phyloP scores from a whole-genome alignment of 2,888 invertebrate genomes.

The Campaea margaritaria region DNA sequence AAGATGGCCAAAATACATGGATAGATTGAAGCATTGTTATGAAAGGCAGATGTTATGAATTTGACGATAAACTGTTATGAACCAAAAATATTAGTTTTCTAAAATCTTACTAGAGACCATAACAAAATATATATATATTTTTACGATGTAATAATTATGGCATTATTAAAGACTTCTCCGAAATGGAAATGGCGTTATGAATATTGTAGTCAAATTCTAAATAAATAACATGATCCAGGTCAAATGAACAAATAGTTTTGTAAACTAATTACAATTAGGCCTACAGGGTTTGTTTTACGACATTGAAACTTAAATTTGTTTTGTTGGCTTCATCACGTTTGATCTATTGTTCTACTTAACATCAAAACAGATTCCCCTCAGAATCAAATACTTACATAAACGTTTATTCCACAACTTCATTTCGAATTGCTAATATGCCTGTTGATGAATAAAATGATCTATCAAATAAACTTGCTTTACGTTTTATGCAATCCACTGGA shows the following conservation, averaged over 20 bases:
- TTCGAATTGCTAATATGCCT: neutral
- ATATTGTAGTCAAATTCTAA: neutral
- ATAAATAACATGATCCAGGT: neutral
- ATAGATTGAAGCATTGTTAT: slow-evolving; percentile 49
- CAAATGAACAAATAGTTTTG: too few relatives aligned
- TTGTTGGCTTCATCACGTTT: neutral
- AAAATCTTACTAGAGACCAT: neutral
- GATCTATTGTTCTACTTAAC: neutral
- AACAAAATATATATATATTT: neutral
- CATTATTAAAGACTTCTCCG: too few relatives aligned
- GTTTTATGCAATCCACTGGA: too few relatives aligned
- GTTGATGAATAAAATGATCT: too few relatives aligned
- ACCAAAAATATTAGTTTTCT: slow-evolving; percentile 30
- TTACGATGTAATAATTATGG: too few relatives aligned
- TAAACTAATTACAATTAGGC: neutral
- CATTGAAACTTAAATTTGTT: neutral
- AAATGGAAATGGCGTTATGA: neutral
- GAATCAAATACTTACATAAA: neutral
- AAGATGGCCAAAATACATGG: slow-evolving; percentile 47
- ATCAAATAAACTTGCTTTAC: too few relatives aligned
- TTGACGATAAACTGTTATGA: slow-evolving; percentile 38
- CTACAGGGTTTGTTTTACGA: neutral
- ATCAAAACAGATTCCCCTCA: neutral
- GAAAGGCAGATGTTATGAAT: slow-evolving; percentile 49
- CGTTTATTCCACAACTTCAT: neutral